Conservation (phyloP, 2,113 vertebrate genomes). For the Gasterosteus nipponicus region DNA sequence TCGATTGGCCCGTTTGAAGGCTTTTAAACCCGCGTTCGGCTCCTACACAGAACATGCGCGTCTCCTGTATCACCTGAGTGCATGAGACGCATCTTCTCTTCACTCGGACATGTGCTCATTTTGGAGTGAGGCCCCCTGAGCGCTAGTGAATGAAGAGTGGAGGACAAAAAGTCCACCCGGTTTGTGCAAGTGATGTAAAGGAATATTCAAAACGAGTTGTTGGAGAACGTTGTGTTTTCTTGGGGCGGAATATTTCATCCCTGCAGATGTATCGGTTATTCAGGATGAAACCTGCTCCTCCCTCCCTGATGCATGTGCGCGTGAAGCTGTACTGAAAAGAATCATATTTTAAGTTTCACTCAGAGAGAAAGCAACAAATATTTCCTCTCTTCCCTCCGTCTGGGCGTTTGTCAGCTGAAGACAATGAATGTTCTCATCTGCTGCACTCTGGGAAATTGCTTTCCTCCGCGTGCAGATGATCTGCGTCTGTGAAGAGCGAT, state of each 20-base stretch:
- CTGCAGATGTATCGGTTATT: neutral
- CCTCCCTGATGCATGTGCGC: neutral
- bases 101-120: no score
- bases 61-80: neutral
- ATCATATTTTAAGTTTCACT: slow-evolving; percentile 7
- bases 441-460: slow-evolving; percentile 27
- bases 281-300: neutral
- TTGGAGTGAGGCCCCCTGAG: neutral
- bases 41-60: neutral
- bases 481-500: slow-evolving; percentile 12
- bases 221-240: neutral
- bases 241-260: neutral
- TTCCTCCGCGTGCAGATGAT: slow-evolving; percentile 27
- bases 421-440: slow-evolving; percentile 3
- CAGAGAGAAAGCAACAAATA: neutral
- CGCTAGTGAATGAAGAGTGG: neutral
- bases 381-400: neutral
- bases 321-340: slow-evolving; percentile 7
- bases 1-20: neutral
- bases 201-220: neutral
- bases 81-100: neutral
- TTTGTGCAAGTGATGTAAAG: neutral
- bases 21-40: neutral
- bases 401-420: neutral
- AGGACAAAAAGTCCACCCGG: neutral